Evolutionary conservation across 2,797 vertebrate species (phyloP).

Genomic region (Coendou prehensilis): DNA sequence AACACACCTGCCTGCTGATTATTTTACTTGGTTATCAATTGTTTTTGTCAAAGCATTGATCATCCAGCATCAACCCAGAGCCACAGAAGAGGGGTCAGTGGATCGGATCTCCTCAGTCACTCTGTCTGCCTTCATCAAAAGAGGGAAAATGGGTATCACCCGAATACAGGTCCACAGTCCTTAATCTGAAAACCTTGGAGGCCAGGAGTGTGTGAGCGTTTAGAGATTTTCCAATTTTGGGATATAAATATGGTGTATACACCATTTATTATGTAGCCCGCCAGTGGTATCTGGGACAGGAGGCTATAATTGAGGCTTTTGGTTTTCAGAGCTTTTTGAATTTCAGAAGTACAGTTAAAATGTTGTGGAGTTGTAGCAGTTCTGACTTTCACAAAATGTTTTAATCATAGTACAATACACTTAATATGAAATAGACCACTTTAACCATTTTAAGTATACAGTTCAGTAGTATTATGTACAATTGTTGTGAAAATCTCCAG

Average conservation of each 20-base stretch:
- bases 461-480: neutral
- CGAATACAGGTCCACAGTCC: neutral
- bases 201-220: neutral
- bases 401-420: neutral
- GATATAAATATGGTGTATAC: neutral
- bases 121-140: neutral
- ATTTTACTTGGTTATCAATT: neutral
- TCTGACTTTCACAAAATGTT: neutral
- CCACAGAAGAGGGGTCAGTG: neutral
- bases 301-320: neutral
- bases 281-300: neutral
- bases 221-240: neutral
- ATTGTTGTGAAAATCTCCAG: neutral
- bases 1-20: slow-evolving; percentile 17
- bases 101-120: neutral
- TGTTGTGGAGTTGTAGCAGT: neutral
- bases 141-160: neutral
- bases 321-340: neutral
- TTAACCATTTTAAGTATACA: neutral
- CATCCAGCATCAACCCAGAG: neutral
- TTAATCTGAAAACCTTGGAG: slow-evolving; percentile 22
- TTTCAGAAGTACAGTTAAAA: neutral
- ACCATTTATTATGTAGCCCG: neutral
- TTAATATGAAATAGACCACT: neutral
- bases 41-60: neutral